Percentiles rank a stretch among this genome's conserved stretches.
Conservation (phyloP, 37 sponge, comb jelly and placozoan species). For the Halisarca cf. caerulea region DNA sequence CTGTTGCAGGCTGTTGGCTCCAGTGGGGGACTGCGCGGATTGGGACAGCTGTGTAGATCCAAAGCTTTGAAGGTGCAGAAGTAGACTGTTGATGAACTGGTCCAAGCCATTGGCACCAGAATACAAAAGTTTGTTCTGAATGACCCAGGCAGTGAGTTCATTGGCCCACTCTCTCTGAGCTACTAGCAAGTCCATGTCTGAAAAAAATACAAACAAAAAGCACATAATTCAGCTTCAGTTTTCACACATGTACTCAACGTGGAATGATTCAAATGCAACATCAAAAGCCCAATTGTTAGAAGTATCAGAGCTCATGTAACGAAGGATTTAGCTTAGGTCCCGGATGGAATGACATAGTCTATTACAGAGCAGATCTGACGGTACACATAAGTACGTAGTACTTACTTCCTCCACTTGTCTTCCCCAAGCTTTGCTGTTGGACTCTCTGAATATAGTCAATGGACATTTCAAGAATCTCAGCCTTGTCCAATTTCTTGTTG, state of each 20-base stretch:
- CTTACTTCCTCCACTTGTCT: not conserved
- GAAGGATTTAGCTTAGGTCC: too few species aligned
- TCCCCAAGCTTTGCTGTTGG: conserved; percentile 49
- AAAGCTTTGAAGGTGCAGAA: conserved; percentile 70
- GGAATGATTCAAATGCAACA: too few species aligned
- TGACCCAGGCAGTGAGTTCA: conserved; percentile 83
- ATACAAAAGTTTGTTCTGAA: conserved; percentile 74
- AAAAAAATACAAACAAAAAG: too few species aligned
- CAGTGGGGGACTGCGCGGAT: not conserved
- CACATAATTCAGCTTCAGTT: too few species aligned
- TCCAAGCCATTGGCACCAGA: conserved; percentile 51
- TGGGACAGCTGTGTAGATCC: not conserved
- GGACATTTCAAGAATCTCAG: conserved; percentile 88
- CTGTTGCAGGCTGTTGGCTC: not conserved
- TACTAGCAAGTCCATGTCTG: conserved; percentile 44
- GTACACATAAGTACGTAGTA: too few species aligned
- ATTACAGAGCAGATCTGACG: conserved; percentile 1
- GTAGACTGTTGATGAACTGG: conserved; percentile 67
- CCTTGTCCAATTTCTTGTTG: conserved; percentile 88
- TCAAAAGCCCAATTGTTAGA: too few species aligned
- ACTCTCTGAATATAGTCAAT: conserved; percentile 77
- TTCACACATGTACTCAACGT: too few species aligned
- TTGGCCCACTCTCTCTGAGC: conserved; percentile 77
- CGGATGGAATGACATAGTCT: too few species aligned
- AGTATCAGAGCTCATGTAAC: too few species aligned